Conservation (phyloP, 2,888 invertebrate genomes). For the Drosophila formosana region DNA sequence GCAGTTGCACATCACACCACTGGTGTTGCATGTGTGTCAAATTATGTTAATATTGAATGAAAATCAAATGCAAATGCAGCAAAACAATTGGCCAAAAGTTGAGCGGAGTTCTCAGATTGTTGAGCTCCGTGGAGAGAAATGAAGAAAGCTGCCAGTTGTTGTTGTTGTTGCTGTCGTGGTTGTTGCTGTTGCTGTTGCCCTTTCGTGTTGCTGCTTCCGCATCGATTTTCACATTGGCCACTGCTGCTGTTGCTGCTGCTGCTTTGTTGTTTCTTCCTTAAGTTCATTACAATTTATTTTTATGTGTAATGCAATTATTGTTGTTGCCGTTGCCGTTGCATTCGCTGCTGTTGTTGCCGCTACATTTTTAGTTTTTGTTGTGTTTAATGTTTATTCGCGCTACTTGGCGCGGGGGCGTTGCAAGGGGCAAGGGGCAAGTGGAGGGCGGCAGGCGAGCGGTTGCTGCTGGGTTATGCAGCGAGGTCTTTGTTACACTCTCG, state of each 20-base stretch:
- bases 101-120: slow-evolving; percentile 58
- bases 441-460: slow-evolving; percentile 3
- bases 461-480: slow-evolving; percentile 50
- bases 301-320: slow-evolving; percentile 80
- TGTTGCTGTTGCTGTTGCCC: slow-evolving; percentile 49
- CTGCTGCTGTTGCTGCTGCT: slow-evolving; percentile 32
- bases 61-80: slow-evolving; percentile 41
- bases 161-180: slow-evolving; percentile 15
- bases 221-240: slow-evolving; percentile 76
- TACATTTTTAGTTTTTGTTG: slow-evolving; percentile 48
- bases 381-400: slow-evolving; percentile 74
- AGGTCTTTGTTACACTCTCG: slow-evolving; percentile 79
- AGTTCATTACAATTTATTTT: slow-evolving; percentile 79
- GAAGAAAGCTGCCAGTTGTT: slow-evolving; percentile 51
- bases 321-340: slow-evolving; percentile 56
- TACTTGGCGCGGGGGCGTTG: slow-evolving; percentile 66
- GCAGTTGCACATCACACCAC: neutral
- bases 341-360: slow-evolving; percentile 37
- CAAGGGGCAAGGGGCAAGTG: neutral
- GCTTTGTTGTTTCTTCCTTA: slow-evolving; percentile 62
- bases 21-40: slow-evolving; percentile 47
- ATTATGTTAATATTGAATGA: slow-evolving; percentile 60
- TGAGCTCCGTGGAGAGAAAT: slow-evolving; percentile 48
- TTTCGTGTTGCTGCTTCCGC: slow-evolving; percentile 72
- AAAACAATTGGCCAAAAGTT: slow-evolving; percentile 40